Evolutionary conservation across 2,113 vertebrate species (phyloP), one percentile per base, ranked within the genome.

Genomic region (Anhinga anhinga): DNA sequence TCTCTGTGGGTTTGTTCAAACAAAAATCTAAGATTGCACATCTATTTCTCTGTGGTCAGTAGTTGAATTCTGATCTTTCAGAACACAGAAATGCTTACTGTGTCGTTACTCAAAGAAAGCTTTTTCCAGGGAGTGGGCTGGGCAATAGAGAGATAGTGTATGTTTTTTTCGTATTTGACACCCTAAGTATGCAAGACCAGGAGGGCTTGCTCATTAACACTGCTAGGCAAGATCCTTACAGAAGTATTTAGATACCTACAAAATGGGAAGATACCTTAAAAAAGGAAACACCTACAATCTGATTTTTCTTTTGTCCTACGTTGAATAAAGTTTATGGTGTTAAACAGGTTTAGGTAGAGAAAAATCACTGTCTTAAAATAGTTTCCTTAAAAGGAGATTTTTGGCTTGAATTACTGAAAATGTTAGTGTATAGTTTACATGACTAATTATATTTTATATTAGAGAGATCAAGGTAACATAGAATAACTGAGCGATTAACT

Each of bases 161-260:
- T 40, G 3, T 7, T 49, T 47, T 59, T 70, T 56, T 52, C 8
- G 45, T 59, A 9, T 34, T 73, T 66, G 22, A 66, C 19, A 52
- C 10, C 0, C 0, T 40, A 23, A 49, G 19, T n/a, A 70, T 79
- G 9, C 4, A 52, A 89, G 17, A 9, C 5, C 27, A 70, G 29
- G n/a, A 73, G 13, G 4, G 9, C 18, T 76, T 63, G 9, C 15
- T 15, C 42, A 44, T 58, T 78, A 73, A n/a, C 4, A 8, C 3
- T n/a, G 20, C 7, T 53, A 21, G 44, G 30, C 11, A 40, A n/a
- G 50, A 38, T 42, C 2, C 82, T 87, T 86, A 84, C 8, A 78
- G 38, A 2, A n/a, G 10, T 32, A 30, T 59, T 67, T 66, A 58
- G 11, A 49, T 10, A 53, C 14, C 40, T 80, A 10, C 22, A 65